Percentiles rank a stretch among this genome's conserved stretches.
Evolutionary conservation across 2,888 invertebrate species (phyloP).

Genomic region (Epirrita christyi): DNA sequence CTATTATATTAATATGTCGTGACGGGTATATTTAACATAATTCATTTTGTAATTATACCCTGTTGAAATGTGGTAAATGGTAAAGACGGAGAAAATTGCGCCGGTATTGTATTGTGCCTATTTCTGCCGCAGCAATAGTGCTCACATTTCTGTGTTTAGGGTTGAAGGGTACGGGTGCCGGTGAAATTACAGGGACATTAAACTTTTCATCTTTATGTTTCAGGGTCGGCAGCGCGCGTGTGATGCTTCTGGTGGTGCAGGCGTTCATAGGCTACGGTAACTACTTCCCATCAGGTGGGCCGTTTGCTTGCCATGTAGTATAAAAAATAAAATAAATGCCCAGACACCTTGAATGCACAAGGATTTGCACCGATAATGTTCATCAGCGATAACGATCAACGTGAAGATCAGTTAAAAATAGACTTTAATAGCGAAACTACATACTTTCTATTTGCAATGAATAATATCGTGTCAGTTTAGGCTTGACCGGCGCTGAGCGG

Average conservation of each 20-base stretch:
- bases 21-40: background rate
- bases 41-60: background rate
- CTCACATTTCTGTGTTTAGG: no score
- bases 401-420: constrained; percentile 53
- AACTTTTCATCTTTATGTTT: no score
- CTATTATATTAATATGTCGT: background rate
- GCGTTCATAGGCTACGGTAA: no score
- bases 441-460: constrained; percentile 75
- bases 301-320: no score
- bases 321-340: no score
- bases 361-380: background rate
- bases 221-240: no score
- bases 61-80: background rate
- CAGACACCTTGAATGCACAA: background rate
- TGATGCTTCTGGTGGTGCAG: no score
- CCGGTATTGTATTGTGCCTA: no score
- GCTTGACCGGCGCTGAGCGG: constrained; percentile 44
- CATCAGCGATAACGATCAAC: constrained; percentile 1
- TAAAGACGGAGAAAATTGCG: background rate
- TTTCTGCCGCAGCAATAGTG: no score
- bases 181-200: no score
- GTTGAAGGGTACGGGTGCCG: no score
- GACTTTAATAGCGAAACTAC: constrained; percentile 62
- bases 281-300: no score
- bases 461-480: constrained; percentile 70